Evolutionary conservation across 1,140 invertebrate species (phyloP).

Genomic region (Bactericera cockerelli): DNA sequence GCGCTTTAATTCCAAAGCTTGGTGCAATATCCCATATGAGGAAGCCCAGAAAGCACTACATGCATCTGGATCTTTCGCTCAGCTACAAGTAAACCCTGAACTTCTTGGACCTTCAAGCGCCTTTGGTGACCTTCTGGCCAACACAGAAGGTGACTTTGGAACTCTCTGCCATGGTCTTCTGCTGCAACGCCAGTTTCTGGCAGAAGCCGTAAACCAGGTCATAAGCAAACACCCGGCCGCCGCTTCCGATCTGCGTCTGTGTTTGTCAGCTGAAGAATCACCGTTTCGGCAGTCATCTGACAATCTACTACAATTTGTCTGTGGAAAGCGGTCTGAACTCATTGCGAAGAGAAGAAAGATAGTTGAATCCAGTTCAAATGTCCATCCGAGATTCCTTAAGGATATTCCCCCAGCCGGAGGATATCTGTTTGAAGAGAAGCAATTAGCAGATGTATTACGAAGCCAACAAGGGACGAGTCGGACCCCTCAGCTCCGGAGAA

Average conservation of each 20-base stretch:
- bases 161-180: not conserved
- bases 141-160: not conserved
- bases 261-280: not conserved
- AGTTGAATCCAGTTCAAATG: not conserved
- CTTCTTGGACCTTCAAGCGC: not conserved
- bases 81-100: not conserved
- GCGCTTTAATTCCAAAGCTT: too few relatives aligned
- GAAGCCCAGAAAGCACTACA: constrained; percentile 22
- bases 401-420: not conserved
- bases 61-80: constrained; percentile 10
- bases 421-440: not conserved
- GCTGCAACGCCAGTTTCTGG: not conserved
- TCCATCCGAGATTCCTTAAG: not conserved
- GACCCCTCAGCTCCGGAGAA: too few relatives aligned
- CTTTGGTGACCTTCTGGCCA: not conserved
- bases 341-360: not conserved
- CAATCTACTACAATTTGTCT: not conserved
- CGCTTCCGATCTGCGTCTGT: not conserved
- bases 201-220: not conserved
- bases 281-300: not conserved
- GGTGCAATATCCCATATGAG: too few relatives aligned
- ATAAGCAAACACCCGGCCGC: not conserved
- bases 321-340: not conserved
- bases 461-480: too few relatives aligned
- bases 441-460: not conserved